Percentiles rank a stretch among this genome's conserved stretches.
Conservation (phyloP, 2,113 vertebrate species). For the Malurus melanocephalus region DNA sequence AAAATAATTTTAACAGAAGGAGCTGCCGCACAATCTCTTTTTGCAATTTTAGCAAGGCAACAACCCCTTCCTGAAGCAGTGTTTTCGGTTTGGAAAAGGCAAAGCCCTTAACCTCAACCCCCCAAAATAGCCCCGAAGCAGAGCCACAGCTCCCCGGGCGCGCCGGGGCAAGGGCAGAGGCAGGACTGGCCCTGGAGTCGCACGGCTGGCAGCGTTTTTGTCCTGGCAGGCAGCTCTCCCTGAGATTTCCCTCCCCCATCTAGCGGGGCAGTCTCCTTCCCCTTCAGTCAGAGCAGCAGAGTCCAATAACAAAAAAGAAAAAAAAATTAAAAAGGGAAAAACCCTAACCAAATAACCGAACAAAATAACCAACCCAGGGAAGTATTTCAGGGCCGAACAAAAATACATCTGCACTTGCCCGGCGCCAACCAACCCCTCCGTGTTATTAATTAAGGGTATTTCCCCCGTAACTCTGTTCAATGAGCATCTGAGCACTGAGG, state of each 20-base stretch:
- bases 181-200: background rate
- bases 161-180: background rate
- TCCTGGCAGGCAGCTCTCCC: background rate
- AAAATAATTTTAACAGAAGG: background rate
- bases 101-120: background rate
- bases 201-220: background rate
- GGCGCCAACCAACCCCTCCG: background rate
- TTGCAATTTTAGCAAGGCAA: background rate
- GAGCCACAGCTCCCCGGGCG: background rate
- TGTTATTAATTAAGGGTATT: conserved; percentile 10
- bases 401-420: background rate
- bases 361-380: background rate
- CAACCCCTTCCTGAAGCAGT: background rate
- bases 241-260: background rate
- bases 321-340: fast-evolving
- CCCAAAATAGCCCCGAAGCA: background rate
- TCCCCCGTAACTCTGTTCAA: background rate
- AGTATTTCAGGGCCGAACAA: background rate
- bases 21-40: background rate
- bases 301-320: background rate
- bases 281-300: background rate
- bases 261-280: background rate
- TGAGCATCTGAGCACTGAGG: background rate
- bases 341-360: background rate
- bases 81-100: background rate